Conservation (phyloP, 2,888 invertebrate species). For the Aphelenchoides bicaudatus region DNA sequence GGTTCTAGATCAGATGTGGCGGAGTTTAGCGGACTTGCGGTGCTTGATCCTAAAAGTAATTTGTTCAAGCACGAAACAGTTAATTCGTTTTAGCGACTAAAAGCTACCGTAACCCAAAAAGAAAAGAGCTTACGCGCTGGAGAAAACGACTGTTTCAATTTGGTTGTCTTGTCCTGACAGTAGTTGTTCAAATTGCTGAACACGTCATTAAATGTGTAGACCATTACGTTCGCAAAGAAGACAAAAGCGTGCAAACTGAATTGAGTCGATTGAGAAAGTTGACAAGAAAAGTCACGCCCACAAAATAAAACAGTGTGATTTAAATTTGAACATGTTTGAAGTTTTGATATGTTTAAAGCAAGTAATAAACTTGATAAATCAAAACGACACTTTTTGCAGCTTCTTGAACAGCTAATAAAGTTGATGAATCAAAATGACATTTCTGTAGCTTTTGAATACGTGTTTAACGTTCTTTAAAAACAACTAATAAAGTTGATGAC, state of each 20-base stretch:
- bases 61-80: not conserved
- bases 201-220: constrained; percentile 44
- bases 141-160: constrained; percentile 47
- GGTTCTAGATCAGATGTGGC: constrained; percentile 24
- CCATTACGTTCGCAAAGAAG: constrained; percentile 27
- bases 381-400: not conserved
- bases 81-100: constrained; percentile 2
- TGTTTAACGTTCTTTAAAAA: not conserved
- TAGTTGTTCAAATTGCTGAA: constrained; percentile 54
- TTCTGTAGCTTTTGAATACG: not conserved
- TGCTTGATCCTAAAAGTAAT: not conserved
- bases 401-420: not conserved
- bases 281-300: too few species aligned
- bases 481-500: too few species aligned
- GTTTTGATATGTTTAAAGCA: not conserved
- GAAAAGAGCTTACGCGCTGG: constrained; percentile 41
- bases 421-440: not conserved
- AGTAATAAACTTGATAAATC: not conserved
- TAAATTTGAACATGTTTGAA: too few species aligned
- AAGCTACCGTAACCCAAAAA: not conserved
- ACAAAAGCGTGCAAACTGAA: too few species aligned
- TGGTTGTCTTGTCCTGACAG: constrained; percentile 49
- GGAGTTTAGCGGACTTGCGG: constrained; percentile 14
- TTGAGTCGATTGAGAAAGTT: too few species aligned
- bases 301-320: too few species aligned